Evolutionary conservation across 1,140 invertebrate species (phyloP).

Genomic region (Drosophila pachea): DNA sequence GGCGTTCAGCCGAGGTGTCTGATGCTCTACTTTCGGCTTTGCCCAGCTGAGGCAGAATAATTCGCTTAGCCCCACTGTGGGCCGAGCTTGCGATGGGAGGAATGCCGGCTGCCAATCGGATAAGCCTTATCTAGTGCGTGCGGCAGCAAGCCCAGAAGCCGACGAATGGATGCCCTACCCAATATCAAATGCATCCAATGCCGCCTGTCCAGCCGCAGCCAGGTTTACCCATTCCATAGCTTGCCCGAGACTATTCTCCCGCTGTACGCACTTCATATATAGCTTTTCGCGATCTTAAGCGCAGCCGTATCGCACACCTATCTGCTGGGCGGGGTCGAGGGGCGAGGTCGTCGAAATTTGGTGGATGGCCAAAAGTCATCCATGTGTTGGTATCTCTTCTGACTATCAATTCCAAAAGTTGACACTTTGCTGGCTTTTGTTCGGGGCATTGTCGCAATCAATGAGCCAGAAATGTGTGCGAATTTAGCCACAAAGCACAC

Average conservation of each 20-base stretch:
- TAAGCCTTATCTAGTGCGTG: neutral
- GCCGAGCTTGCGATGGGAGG: neutral
- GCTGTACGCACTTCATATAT: too few relatives aligned
- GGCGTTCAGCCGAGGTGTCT: conserved; percentile 41
- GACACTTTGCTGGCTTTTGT: conserved; percentile 45
- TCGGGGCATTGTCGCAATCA: conserved; percentile 34
- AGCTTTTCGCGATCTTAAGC: too few relatives aligned
- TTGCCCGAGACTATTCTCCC: too few relatives aligned
- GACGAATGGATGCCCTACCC: too few relatives aligned
- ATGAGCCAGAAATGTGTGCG: conserved; percentile 46
- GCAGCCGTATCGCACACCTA: too few relatives aligned
- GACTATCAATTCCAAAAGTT: conserved; percentile 48
- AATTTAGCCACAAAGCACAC: conserved; percentile 6
- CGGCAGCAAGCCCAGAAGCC: neutral
- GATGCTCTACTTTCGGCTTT: conserved; percentile 16
- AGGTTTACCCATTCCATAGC: too few relatives aligned
- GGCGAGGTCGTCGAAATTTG: conserved; percentile 4
- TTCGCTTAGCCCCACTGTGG: neutral
- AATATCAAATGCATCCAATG: too few relatives aligned
- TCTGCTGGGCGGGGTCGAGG: too few relatives aligned
- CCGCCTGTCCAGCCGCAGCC: too few relatives aligned
- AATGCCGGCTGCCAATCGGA: neutral
- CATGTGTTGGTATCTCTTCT: conserved; percentile 34
- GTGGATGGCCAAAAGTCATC: conserved; percentile 17
- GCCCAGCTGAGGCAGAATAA: conserved; percentile 30